A percentile compares a stretch with the other conserved stretches of the same genome.
Conservation (phyloP, 2,113 vertebrate genomes). For the Lycaon pictus region DNA sequence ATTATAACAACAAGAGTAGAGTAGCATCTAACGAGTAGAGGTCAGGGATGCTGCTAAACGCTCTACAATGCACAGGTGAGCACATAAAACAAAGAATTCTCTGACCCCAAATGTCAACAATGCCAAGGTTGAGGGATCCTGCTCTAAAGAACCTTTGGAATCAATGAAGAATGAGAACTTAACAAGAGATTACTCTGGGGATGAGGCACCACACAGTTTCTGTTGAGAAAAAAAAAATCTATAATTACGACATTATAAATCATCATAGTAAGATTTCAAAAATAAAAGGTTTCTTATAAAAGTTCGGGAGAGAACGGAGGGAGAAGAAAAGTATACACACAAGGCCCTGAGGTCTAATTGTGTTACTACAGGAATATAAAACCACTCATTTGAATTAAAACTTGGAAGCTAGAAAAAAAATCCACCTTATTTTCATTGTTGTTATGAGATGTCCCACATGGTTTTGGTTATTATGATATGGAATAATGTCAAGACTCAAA, state of each 20-base stretch:
- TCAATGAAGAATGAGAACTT: background rate
- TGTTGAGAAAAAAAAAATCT: conserved; percentile 1
- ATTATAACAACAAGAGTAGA: background rate
- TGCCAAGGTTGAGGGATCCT: background rate
- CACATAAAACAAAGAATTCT: background rate
- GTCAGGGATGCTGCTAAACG: background rate
- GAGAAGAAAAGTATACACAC: too few relatives aligned
- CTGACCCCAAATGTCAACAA: background rate
- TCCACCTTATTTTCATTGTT: background rate
- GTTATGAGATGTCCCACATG: background rate
- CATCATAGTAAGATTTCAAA: conserved; percentile 20
- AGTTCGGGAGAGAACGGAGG: too few relatives aligned
- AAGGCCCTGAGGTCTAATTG: too few relatives aligned
- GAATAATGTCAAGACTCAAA: background rate
- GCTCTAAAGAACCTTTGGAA: background rate
- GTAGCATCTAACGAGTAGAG: background rate
- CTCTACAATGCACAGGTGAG: background rate
- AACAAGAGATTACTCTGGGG: background rate
- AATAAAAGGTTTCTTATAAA: background rate
- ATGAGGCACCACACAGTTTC: background rate
- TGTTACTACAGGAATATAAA: background rate
- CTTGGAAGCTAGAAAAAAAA: background rate
- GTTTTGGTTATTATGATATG: background rate
- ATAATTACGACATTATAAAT: background rate
- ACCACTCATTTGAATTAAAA: background rate